phyloP scores from a whole-genome alignment of 2,797 vertebrate genomes.

The Cuculus canorus region DNA sequence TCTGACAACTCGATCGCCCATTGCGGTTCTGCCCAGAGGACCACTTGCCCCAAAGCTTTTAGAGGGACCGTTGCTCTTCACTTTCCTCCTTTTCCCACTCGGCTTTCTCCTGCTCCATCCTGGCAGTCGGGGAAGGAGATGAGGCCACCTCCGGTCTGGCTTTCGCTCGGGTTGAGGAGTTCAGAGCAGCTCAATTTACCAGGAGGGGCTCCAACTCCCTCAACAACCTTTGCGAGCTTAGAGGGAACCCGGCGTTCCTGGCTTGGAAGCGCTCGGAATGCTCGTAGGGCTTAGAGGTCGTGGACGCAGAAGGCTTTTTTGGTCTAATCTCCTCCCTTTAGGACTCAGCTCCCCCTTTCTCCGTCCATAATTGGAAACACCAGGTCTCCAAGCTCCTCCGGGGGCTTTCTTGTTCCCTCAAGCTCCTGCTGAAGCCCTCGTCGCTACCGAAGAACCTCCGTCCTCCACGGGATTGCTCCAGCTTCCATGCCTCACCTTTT shows the following conservation, averaged over 20 bases:
- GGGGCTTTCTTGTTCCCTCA: background rate
- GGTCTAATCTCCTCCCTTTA: background rate
- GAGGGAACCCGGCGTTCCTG: background rate
- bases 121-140: too few species aligned
- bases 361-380: background rate
- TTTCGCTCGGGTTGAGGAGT: background rate
- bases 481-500: too few species aligned
- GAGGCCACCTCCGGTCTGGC: background rate
- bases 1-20: too few species aligned
- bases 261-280: background rate
- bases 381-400: background rate
- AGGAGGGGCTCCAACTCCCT: background rate
- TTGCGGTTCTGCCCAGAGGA: background rate
- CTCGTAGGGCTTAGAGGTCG: background rate
- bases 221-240: background rate
- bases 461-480: too few species aligned
- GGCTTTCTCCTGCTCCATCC: background rate
- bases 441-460: background rate
- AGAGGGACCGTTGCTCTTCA: background rate
- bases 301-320: background rate
- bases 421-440: background rate
- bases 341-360: background rate
- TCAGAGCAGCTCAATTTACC: background rate
- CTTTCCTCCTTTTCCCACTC: background rate
- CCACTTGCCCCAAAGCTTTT: accelerated